A percentile compares a stretch with the other conserved stretches of the same genome.
These are phyloP conservation scores for Magallana ariakensis DNA, from an alignment of 1,140 invertebrate species.

Conservation along the genomic window DNA sequence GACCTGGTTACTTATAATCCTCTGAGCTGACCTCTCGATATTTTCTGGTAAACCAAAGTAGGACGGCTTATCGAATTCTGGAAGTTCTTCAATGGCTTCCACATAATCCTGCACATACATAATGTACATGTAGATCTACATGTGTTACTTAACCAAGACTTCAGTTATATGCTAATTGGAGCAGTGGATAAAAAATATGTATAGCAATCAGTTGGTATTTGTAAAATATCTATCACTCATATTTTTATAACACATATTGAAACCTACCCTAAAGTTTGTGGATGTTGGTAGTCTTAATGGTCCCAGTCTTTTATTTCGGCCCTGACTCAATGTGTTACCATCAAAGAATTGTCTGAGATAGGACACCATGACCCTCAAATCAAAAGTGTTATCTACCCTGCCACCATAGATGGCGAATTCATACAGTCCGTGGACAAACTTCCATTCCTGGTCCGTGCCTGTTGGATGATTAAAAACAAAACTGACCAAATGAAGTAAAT, in stretches of 20 bases:
- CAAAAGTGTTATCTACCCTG: constrained; percentile 90
- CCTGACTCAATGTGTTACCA: constrained; percentile 80
- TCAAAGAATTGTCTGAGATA: constrained; percentile 89
- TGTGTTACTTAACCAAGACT: too few relatives aligned
- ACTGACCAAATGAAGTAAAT: background rate
- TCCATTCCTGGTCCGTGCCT: constrained; percentile 84
- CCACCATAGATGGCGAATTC: constrained; percentile 93
- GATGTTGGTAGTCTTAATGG: constrained; percentile 77
- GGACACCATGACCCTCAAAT: constrained; percentile 86
- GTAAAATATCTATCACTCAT: too few relatives aligned
- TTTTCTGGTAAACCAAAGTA: constrained; percentile 91
- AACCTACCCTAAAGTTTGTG: constrained; percentile 80
- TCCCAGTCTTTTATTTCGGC: constrained; percentile 80
- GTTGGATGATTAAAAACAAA: constrained; percentile 8
- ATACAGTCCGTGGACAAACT: constrained; percentile 89
- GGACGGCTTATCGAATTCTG: constrained; percentile 85
- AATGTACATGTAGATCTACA: too few relatives aligned
- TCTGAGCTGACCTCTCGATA: constrained; percentile 89
- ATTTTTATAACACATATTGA: too few relatives aligned
- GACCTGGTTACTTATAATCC: constrained; percentile 84
- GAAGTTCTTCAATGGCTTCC: constrained; percentile 83
- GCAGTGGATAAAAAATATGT: too few relatives aligned
- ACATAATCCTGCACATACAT: constrained; percentile 83
- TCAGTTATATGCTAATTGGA: too few relatives aligned
- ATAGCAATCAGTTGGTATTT: too few relatives aligned